Conservation (phyloP, 2,888 invertebrate species). For the Trichogramma evanescens region DNA sequence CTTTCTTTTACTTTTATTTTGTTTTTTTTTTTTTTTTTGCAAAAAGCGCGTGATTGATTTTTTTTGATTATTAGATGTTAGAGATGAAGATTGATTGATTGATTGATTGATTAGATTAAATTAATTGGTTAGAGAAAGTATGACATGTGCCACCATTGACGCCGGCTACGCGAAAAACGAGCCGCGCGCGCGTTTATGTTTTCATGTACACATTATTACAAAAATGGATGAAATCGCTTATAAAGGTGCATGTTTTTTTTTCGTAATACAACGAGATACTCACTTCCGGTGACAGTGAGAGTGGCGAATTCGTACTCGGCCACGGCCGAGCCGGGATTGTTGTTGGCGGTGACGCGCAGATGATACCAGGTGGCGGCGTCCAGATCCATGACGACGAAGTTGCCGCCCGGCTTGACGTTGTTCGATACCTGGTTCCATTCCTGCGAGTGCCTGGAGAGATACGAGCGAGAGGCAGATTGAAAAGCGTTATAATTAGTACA, state of each 20-base stretch:
- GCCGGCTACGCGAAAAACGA: conserved; percentile 33
- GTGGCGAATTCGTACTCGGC: conserved; percentile 95
- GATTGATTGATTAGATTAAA: background rate
- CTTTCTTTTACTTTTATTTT: background rate
- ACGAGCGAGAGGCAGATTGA: background rate
- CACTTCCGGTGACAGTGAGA: conserved; percentile 88
- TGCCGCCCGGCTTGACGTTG: conserved; percentile 84
- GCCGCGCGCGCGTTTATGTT: background rate
- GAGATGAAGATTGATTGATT: background rate
- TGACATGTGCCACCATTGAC: conserved; percentile 37
- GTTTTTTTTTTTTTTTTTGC: background rate
- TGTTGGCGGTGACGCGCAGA: conserved; percentile 84
- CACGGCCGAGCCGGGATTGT: conserved; percentile 91
- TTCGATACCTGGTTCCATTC: conserved; percentile 94
- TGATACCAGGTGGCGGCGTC: conserved; percentile 93
- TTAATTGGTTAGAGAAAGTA: background rate
- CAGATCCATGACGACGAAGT: conserved; percentile 83
- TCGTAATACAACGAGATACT: conserved; percentile 35
- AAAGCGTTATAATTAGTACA: background rate
- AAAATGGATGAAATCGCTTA: background rate
- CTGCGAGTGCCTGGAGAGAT: conserved; percentile 59
- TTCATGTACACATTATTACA: too few species aligned
- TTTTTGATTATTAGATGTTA: background rate
- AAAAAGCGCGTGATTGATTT: background rate
- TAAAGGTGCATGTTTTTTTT: background rate